These are phyloP conservation scores for Bujurquina vittata DNA, from an alignment of 2,113 vertebrate species.

Conservation along the genomic window DNA sequence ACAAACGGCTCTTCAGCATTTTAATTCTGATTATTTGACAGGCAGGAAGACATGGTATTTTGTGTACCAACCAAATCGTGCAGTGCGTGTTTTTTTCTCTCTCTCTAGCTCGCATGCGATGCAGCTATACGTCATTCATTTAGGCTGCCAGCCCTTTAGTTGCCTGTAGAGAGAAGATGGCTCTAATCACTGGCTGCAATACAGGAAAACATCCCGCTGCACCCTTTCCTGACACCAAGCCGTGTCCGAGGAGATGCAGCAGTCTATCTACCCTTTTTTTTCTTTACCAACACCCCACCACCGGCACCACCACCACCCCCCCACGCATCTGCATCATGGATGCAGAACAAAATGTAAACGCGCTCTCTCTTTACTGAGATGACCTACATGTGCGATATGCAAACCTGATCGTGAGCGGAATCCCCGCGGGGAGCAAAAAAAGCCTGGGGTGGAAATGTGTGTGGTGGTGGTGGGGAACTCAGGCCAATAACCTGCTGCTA, in stretches of 20 bases:
- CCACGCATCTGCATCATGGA: slow-evolving; percentile 5
- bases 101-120: slow-evolving; percentile 20
- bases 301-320: no score
- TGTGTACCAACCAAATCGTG: slow-evolving; percentile 36
- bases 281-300: no score
- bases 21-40: not conserved
- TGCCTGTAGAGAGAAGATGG: slow-evolving; percentile 67
- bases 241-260: slow-evolving; percentile 41
- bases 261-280: slow-evolving; percentile 2
- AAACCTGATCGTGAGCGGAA: slow-evolving; percentile 40
- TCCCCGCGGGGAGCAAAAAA: slow-evolving; percentile 32
- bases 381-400: slow-evolving; percentile 62
- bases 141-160: slow-evolving; percentile 54
- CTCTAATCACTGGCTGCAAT: slow-evolving; percentile 71
- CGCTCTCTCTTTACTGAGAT: slow-evolving; percentile 1
- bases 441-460: not conserved
- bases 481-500: slow-evolving; percentile 3
- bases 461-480: not conserved
- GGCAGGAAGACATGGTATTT: not conserved
- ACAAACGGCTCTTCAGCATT: not conserved
- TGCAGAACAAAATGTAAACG: slow-evolving; percentile 1
- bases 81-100: slow-evolving; percentile 2
- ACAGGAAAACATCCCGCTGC: slow-evolving; percentile 70
- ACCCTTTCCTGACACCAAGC: slow-evolving; percentile 60
- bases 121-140: slow-evolving; percentile 76